Base-by-base conservation (phyloP, 2,888 invertebrate genomes). In the Heteropelma amictum region DNA sequence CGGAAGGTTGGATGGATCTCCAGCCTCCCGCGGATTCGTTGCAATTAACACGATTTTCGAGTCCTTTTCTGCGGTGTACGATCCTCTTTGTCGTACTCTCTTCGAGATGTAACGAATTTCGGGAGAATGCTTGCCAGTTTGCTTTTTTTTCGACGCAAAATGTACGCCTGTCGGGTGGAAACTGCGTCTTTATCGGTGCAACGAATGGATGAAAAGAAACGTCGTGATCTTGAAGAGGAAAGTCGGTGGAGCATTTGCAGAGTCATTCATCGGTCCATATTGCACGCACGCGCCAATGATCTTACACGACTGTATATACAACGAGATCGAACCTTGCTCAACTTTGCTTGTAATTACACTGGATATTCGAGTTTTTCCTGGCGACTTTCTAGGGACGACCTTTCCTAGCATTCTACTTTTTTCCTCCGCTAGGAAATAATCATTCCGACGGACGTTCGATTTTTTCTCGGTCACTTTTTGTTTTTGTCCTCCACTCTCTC, bases 311-410 rank as follows among this genome's bases (percentile, higher is more conserved):
- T 40, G 10, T 33, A n/a, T 49, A 28, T 33, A 63, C 56, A 14
- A 8, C n/a, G 2, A 4, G 30, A 14, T 3, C 38, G 14, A 38
- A 19, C 30, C 64, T 75, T 69, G 64, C 72, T 72, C 71, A 72
- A 71, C 71, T 60, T 75, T 69, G 75, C 75, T 75, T n/a, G n/a
- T 75, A 77, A 77, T 77, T 75, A 77, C 69, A 12, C 49, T 68
- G 26, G 40, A 14, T 56, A 63, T 45, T 73, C n/a, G n/a, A n/a
- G n/a, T n/a, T 61, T 68, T 28, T 47, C 40, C 40, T 56, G 40
- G 28, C 64, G 51, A 70, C 64, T 64, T 70, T 70, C 64, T n/a
- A n/a, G n/a, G n/a, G 58, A 58, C 19, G 19, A 14, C 58, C 33
- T 47, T 51, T 42, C 17, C 64, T 35, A n/a, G 5, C 30, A n/a